Base-by-base conservation (phyloP, 1,140 invertebrate species). In the Zaprionus inermis region DNA sequence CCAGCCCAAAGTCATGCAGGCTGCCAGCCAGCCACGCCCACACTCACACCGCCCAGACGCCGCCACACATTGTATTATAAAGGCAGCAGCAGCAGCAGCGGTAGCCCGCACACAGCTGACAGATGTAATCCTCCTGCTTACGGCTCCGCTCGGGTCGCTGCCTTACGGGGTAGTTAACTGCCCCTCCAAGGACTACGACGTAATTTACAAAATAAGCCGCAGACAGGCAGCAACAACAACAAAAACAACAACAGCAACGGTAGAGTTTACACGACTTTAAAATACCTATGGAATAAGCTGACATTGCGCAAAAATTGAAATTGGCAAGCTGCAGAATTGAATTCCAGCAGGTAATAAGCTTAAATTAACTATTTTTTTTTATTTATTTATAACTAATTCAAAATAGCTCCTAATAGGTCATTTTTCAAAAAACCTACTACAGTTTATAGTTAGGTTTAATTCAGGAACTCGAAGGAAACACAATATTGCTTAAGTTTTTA, bases 141-240 rank as follows among this genome's bases (percentile, higher is more conserved):
- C 52, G 41, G 41, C 51, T 60, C 38, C 34, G 56, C 60, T 51
- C 38, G 34, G 51, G 24, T 4, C 24, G 18, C 30, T 38, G 60
- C 61, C 61, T 52, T 30, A 55, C 67, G 44, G 44, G 44, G 44
- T 12, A 49, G 44, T 52, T 69, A 51, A 36, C 16, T 51, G 38
- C 44, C 61, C 44, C 41, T 49, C 30, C 30, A 49, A 64, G 67
- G 65, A 55, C 66, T 59, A 56, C 63, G 72, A 72, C 81, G 79
- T 86, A 86, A 86, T 86, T 86, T 85, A 82, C 79, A 88, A 77
- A 82, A 79, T 88, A 86, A 86, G 82, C 82, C 76, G 76, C 79
- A 86, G 82, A 88, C 83, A 79, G 69, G 11, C 64, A 75, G 65
- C 79, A 64, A 61, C 36, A 69, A 44, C 14, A 61, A 71, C 57